Base-by-base conservation (phyloP, 2,888 invertebrate species). In the Dione juno region DNA sequence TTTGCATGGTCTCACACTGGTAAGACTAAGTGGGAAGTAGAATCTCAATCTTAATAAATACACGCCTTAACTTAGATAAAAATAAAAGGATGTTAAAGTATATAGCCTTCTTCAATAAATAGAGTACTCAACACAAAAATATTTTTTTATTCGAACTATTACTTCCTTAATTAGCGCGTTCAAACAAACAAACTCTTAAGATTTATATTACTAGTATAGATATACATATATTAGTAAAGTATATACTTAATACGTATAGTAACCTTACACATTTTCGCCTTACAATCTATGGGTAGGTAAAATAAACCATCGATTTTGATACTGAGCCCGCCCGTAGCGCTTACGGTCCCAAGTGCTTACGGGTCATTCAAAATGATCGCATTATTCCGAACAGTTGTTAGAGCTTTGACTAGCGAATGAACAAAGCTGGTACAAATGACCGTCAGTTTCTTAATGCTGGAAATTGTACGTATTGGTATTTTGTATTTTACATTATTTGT, bases 381-480 rank as follows among this genome's bases (percentile, higher is more conserved):
- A 61, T 61, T 61, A 61, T 61, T 45, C 61, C 61, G 45, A 61
- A 61, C 61, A 61, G 61, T 61, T 61, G 45, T 61, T 61, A 28
- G 61, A 45, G 61, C 61, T 61, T 61, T 61, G 61, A 61, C 45
- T 45, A 43, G 43, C 14, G 19, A 43, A 28, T 28, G 61, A 57
- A 61, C 61, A 61, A 61, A 45, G 61, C 61, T 28, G 54, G 11
- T 57, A 57, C 54, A 57, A 57, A 57, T 57, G 35, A 57, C 37
- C 54, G 54, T 16, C 10, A 37, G 54, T 57, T 37, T 37, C 54
- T 57, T 57, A 37, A 16, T 10, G 11, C 5, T 37, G 11, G 7
- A 35, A 10, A 57, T 57, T 37, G 54, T 54, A 35, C 9, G 6
- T 16, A 16, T n/a, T 3, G 35, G 3, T 9, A 35, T 54, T 54